phyloP scores from a whole-genome alignment of 2,888 invertebrate genomes.

The Lissocephala sabroskyi region DNA sequence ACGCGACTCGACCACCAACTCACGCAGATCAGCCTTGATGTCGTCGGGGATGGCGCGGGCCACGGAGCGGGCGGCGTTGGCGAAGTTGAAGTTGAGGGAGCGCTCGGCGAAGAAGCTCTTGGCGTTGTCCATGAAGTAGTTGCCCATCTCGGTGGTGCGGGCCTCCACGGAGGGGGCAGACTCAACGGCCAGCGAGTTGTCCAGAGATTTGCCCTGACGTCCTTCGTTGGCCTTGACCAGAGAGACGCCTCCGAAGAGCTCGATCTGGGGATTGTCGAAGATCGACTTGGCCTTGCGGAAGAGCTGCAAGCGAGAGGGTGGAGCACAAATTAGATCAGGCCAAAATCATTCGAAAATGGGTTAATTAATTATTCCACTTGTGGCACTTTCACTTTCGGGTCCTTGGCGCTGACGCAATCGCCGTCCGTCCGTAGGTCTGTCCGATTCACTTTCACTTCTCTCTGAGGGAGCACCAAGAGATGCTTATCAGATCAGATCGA shows the following conservation, averaged over 20 bases:
- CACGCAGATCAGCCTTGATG: slow-evolving; percentile 75
- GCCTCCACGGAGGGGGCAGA: slow-evolving; percentile 73
- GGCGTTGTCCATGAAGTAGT: slow-evolving; percentile 75
- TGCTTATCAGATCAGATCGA: background rate
- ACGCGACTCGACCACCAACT: slow-evolving; percentile 76
- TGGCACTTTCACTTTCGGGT: slow-evolving; percentile 43
- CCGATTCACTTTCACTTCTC: too few species aligned
- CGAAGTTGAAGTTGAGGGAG: slow-evolving; percentile 74
- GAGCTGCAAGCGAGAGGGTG: slow-evolving; percentile 64
- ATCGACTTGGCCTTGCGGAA: slow-evolving; percentile 76
- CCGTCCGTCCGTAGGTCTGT: too few species aligned
- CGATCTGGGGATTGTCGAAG: slow-evolving; percentile 76
- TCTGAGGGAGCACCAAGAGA: too few species aligned
- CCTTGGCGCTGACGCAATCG: slow-evolving; percentile 6
- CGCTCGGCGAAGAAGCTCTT: slow-evolving; percentile 76
- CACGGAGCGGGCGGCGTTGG: slow-evolving; percentile 72
- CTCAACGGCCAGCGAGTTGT: slow-evolving; percentile 74
- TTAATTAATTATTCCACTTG: too few species aligned
- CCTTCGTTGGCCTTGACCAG: slow-evolving; percentile 70
- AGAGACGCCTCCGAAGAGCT: slow-evolving; percentile 75
- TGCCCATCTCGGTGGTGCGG: slow-evolving; percentile 76
- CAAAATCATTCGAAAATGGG: too few species aligned
- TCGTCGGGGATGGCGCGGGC: slow-evolving; percentile 75
- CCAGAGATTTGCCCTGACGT: slow-evolving; percentile 73
- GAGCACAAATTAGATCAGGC: slow-evolving; percentile 10